Conservation (phyloP, 2,888 invertebrate genomes). For the Elegia similella region DNA sequence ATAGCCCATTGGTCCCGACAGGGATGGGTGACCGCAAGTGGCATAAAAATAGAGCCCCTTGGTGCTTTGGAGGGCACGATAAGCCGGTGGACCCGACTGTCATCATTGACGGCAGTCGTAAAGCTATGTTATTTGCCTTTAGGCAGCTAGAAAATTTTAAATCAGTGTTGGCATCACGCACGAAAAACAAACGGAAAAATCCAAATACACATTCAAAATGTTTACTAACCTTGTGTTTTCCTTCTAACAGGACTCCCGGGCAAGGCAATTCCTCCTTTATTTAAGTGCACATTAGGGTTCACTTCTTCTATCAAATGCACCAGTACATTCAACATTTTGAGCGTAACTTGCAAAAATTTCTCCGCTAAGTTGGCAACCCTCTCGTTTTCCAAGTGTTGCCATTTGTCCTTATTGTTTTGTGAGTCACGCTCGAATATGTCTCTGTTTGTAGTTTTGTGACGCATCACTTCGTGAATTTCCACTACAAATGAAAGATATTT, state of each 20-base stretch:
- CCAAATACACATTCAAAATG: conserved; percentile 8
- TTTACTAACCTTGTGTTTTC: conserved; percentile 62
- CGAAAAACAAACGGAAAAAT: no score
- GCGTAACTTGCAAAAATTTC: conserved; percentile 84
- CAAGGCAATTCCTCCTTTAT: conserved; percentile 74
- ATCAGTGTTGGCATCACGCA: no score
- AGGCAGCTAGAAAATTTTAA: no score
- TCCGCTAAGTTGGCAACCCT: conserved; percentile 81
- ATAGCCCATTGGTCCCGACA: no score
- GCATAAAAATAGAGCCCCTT: no score
- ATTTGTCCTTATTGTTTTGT: conserved; percentile 51
- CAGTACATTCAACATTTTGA: conserved; percentile 87
- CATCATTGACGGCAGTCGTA: no score
- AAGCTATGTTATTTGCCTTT: no score
- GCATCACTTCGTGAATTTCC: conserved; percentile 71
- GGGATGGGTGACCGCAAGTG: no score
- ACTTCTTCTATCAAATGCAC: conserved; percentile 89
- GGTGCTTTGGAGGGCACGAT: no score
- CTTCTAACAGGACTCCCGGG: conserved; percentile 81
- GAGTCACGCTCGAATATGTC: conserved; percentile 70
- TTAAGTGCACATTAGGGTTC: conserved; percentile 74
- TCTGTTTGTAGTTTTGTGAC: conserved; percentile 53
- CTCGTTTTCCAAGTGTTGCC: conserved; percentile 64
- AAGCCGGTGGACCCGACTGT: no score
- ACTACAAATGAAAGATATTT: conserved; percentile 51